Conservation (phyloP, 2,113 vertebrate species). For the Pterocles orientalis region DNA sequence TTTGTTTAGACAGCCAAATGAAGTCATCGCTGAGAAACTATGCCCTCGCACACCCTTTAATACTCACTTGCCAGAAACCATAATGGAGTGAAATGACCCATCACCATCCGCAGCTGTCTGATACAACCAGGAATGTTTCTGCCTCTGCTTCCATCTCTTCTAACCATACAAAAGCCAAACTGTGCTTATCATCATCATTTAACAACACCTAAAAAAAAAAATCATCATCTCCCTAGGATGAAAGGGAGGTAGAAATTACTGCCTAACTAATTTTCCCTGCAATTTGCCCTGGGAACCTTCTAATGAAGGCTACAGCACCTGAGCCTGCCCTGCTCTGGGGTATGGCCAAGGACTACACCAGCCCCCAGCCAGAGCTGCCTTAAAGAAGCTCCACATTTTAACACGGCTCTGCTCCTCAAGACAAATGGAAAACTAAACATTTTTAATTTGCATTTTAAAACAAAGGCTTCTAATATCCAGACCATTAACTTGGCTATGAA, state of each 20-base stretch:
- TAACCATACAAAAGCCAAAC: background rate
- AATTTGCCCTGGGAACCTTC: background rate
- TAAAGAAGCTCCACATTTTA: background rate
- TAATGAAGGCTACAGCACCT: background rate
- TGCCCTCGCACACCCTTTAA: constrained; percentile 44
- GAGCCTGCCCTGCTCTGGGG: background rate
- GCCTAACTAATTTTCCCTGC: background rate
- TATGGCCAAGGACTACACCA: background rate
- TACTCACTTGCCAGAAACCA: constrained; percentile 45
- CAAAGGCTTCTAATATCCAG: constrained; percentile 46
- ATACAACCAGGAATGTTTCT: constrained; percentile 28
- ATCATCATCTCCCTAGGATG: background rate
- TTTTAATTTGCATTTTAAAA: constrained; percentile 62
- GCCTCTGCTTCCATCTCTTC: background rate
- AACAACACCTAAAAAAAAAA: background rate
- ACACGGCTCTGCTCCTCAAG: background rate
- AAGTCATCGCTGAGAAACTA: constrained; percentile 43
- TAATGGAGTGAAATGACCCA: constrained; percentile 67
- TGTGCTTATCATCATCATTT: background rate
- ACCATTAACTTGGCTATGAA: constrained; percentile 47
- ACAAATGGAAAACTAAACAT: constrained; percentile 11
- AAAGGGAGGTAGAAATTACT: background rate
- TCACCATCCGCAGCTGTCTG: constrained; percentile 35
- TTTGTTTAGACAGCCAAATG: constrained; percentile 65
- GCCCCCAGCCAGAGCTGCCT: background rate